Base-by-base conservation (phyloP, 2,888 invertebrate species). In the Ligdia adustata region DNA sequence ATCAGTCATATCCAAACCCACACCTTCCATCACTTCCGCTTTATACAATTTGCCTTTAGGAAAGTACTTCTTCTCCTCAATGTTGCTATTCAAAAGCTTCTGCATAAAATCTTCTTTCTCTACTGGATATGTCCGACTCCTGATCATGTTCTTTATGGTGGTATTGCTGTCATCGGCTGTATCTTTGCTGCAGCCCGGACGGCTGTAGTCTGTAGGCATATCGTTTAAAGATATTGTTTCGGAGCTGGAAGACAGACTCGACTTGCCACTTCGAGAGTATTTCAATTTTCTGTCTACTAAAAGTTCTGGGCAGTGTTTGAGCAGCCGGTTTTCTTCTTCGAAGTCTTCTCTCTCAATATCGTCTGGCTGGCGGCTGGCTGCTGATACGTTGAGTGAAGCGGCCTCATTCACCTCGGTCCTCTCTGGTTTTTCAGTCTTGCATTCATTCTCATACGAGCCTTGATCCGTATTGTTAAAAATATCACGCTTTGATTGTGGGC, bases 41-140 rank as follows among this genome's bases (percentile, higher is more conserved):
- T 85, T 89, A 62, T 89, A 89, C 53, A 89, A 60, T 57, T 86
- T 88, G 11, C 89, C 89, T 52, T 84, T 88, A 3, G 85, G 86
- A 65, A 82, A 83, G 44, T 82, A 79, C 56, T 84, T 86, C 49
- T 84, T 83, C 46, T 85, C 84, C 46, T 81, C 75, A 16, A 75
- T 72, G 47, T 79, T 79, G 55, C 82, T 85, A 60, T 63, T 79
- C 40, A 89, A 64, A 28, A 89, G 57, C 48, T 85, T 88, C 49
- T 86, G 82, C 90, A 89, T 89, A 46, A 89, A 88, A 59, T 89
- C 88, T 16, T 79, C 77, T 39, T 84, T 79, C 0, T 70, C 68
- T 24, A 69, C 72, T 4, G 56, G 43, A 15, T 50, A 54, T 2
- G 50, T 48, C 6, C 40, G 49, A 32, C 49, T 54, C 0, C 81